These are phyloP conservation scores for Gymnothorax javanicus DNA, from an alignment of 2,797 vertebrate species.

Conservation along the genomic window DNA sequence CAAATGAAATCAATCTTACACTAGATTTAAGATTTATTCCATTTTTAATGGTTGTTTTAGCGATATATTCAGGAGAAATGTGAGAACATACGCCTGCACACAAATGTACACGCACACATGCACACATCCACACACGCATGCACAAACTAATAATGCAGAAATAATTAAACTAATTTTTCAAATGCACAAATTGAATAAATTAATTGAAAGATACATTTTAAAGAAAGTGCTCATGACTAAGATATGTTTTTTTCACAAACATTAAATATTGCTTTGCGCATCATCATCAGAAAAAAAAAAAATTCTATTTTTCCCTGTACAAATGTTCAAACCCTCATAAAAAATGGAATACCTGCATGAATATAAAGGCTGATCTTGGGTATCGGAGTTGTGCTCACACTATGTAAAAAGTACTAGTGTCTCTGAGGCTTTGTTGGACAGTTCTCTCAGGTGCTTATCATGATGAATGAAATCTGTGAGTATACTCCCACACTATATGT, in stretches of 20 bases:
- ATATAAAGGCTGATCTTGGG: background rate
- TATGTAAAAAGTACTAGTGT: background rate
- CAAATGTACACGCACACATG: background rate
- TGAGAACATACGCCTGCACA: background rate
- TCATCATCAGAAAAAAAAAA: background rate
- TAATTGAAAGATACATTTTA: background rate
- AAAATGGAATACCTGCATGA: background rate
- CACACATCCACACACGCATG: background rate
- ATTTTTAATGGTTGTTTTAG: background rate
- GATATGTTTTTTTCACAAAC: background rate
- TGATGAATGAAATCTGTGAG: constrained; percentile 14
- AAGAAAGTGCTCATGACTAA: too few relatives aligned
- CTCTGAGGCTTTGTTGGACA: background rate
- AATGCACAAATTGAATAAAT: background rate
- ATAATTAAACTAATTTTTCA: background rate
- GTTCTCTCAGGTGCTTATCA: background rate
- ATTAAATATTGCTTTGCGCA: background rate
- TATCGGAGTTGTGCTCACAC: background rate
- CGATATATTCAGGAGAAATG: background rate
- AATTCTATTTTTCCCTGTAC: too few relatives aligned
- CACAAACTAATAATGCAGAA: background rate
- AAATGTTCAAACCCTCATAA: background rate
- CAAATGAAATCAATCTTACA: background rate
- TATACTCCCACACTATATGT: background rate
- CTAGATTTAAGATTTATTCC: background rate